Evolutionary conservation across 2,113 vertebrate genomes (phyloP).

Genomic region (Vidua chalybeata): DNA sequence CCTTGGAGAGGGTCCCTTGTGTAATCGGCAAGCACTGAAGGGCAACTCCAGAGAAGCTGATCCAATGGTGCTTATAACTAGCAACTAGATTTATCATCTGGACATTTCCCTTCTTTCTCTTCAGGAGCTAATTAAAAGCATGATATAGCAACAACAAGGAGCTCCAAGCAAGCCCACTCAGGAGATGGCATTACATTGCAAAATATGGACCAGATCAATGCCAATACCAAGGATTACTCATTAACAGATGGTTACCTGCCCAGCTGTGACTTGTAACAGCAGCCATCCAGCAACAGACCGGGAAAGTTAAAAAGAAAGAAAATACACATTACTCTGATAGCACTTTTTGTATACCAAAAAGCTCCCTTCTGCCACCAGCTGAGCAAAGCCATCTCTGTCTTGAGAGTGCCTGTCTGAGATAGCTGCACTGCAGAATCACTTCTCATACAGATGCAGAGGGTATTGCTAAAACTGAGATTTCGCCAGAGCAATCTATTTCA

Average conservation of each 20-base stretch:
- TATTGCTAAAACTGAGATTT: conserved; percentile 29
- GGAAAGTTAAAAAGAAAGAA: neutral
- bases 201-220: conserved; percentile 10
- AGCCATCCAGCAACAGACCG: neutral
- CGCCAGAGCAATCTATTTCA: neutral
- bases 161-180: conserved; percentile 3
- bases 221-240: conserved; percentile 31
- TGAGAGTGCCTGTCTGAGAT: neutral
- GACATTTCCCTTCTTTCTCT: neutral
- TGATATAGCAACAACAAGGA: neutral
- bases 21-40: neutral
- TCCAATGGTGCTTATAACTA: neutral
- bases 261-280: neutral
- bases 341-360: neutral
- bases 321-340: neutral
- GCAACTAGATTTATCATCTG: neutral
- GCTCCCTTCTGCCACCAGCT: neutral
- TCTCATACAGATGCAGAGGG: neutral
- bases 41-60: neutral
- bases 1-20: neutral
- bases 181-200: neutral
- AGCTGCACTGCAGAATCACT: neutral
- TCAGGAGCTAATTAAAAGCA: neutral
- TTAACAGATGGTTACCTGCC: conserved; percentile 39
- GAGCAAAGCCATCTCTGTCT: neutral